Evolutionary conservation across 2,113 vertebrate species (phyloP), one percentile per base, ranked within the genome.

Genomic region (Cottus gobio): DNA sequence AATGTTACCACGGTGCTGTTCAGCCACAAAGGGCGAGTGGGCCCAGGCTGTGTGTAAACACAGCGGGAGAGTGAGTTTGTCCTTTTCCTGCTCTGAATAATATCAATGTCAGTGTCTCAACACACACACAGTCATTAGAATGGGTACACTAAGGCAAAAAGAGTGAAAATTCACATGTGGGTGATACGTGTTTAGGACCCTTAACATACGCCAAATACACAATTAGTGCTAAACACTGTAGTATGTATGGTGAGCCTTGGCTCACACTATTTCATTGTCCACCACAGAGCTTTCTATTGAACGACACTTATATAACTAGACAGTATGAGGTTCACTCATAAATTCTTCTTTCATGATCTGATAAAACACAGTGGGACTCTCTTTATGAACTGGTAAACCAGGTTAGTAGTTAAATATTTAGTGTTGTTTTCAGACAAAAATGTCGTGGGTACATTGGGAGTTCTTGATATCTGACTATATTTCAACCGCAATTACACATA

Each of bases 391-490:
- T n/a, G 13, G 60, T 31, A 46, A 60, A 73, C 39, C 22, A 48
- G 70, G 28, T 48, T 62, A 50, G 13, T 50, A 11, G 7, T 42
- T 71, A 16, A 71, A 61, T 60, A 72, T 46, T 22, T 46, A 34
- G 20, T 34, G 6, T 36, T 50, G 8, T 34, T 62, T 62, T 72
- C 28, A 61, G 71, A 73, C 30, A 26, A 18, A 48, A 50, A 62
- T 48, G 13, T 61, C 39, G 4, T 18, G 34, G 30, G 15, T 58
- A 26, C 26, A 28, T 46, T 31, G 11, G 20, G 28, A 20, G 26
- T 31, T 68, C 31, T 39, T 4, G 2, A 34, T 31, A n/a, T n/a
- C 11, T 60, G 7, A 30, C 16, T 39, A 8, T 8, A 20, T 64
- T 37, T 37, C 18, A 42, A 30, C 61, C 6, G 15, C 16, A 28